Conservation (phyloP, 1,140 invertebrate species). For the Bombus waltoni region DNA sequence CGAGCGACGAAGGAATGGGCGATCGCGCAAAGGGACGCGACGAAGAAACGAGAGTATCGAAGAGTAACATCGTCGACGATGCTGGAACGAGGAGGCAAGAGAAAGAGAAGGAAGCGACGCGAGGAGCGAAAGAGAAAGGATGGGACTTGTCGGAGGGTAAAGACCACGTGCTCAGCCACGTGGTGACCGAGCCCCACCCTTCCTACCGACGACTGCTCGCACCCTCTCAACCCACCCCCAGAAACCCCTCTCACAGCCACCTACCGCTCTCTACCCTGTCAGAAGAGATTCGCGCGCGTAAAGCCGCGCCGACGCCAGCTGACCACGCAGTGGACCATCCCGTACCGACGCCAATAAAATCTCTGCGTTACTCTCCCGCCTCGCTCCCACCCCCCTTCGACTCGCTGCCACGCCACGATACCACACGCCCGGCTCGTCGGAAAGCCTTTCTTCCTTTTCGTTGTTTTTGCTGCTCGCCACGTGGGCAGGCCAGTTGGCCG, state of each 20-base stretch:
- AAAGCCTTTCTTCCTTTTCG: constrained; percentile 58
- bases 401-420: constrained; percentile 33
- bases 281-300: constrained; percentile 57
- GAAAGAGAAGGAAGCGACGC: not conserved
- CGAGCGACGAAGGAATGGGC: too few species aligned
- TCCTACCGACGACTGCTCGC: constrained; percentile 62
- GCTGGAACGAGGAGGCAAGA: constrained; percentile 5
- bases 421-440: constrained; percentile 36
- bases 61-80: constrained; percentile 3
- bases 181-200: constrained; percentile 74
- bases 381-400: constrained; percentile 34
- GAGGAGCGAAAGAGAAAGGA: constrained; percentile 34
- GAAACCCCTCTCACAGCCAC: constrained; percentile 54
- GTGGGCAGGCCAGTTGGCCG: constrained; percentile 50
- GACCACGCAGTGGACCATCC: constrained; percentile 81
- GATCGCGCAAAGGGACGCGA: not conserved
- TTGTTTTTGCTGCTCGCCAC: constrained; percentile 61
- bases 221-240: constrained; percentile 65
- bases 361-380: constrained; percentile 65
- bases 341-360: constrained; percentile 71
- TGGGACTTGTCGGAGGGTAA: constrained; percentile 68
- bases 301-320: constrained; percentile 78
- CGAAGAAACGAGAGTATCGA: not conserved
- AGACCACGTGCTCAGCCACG: constrained; percentile 80
- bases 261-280: constrained; percentile 59